Conservation (phyloP, 2,113 vertebrate genomes). For the Danionella cerebrum region DNA sequence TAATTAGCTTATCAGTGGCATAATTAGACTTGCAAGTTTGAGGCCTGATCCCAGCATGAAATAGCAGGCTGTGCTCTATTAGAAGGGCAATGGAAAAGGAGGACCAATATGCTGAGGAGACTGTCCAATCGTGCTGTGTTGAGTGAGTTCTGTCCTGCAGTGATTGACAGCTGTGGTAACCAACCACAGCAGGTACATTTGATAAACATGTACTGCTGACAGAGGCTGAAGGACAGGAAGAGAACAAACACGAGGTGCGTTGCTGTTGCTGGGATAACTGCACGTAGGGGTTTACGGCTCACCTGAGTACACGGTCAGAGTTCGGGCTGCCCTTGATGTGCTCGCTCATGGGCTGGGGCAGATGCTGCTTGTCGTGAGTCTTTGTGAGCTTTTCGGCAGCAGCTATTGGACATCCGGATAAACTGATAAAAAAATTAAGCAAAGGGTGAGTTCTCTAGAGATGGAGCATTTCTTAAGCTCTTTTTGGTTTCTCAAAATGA, state of each 20-base stretch:
- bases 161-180: constrained; percentile 26
- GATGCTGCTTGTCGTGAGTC: constrained; percentile 85
- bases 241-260: background rate
- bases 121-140: constrained; percentile 17
- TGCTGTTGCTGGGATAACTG: background rate
- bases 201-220: constrained; percentile 15
- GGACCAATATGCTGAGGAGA: background rate
- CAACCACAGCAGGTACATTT: constrained; percentile 4
- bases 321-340: constrained; percentile 80
- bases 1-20: constrained; percentile 67
- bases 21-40: constrained; percentile 64
- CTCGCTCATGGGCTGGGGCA: constrained; percentile 69
- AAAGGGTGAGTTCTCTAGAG: background rate
- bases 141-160: constrained; percentile 13
- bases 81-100: constrained; percentile 37
- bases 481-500: too few relatives aligned
- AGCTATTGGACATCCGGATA: constrained; percentile 96
- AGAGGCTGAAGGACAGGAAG: background rate
- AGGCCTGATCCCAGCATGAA: constrained; percentile 51
- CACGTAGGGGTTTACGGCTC: constrained; percentile 26
- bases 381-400: constrained; percentile 96
- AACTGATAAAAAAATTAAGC: constrained; percentile 61
- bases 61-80: constrained; percentile 52
- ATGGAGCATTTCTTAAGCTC: too few relatives aligned
- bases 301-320: constrained; percentile 90